A percentile compares a stretch with the other conserved stretches of the same genome.
These are phyloP conservation scores for Macrochelys suwanniensis DNA, from an alignment of 2,797 vertebrate species.

Conservation along the genomic window DNA sequence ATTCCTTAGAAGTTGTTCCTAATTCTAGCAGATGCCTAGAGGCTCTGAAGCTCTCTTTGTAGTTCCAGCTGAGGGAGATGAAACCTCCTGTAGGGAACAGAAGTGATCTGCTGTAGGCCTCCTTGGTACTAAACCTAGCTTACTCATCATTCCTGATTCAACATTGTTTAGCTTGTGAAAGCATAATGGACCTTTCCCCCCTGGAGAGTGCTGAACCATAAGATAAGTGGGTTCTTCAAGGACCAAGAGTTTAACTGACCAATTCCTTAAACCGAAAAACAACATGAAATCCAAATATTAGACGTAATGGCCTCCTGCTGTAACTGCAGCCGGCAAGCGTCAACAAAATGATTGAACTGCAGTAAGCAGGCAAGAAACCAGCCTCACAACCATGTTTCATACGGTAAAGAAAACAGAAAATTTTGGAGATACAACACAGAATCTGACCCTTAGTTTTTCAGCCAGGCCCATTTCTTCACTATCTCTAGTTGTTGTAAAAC, in stretches of 20 bases:
- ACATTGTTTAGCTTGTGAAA: not conserved
- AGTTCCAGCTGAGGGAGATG: not conserved
- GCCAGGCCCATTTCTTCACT: not conserved
- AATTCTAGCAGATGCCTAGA: fast-evolving
- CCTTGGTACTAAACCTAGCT: not conserved
- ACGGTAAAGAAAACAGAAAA: not conserved
- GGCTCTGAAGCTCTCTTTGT: not conserved
- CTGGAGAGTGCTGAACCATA: not conserved
- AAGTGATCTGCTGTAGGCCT: not conserved
- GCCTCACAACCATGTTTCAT: not conserved
- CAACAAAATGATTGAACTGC: no score
- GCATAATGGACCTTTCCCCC: fast-evolving
- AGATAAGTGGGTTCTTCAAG: not conserved
- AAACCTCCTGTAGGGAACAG: fast-evolving
- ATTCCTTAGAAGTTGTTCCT: not conserved
- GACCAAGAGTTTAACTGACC: not conserved
- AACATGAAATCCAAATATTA: not conserved
- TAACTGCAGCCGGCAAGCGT: no score
- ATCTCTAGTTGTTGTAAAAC: not conserved
- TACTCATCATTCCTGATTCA: fast-evolving
- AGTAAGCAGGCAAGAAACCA: no score
- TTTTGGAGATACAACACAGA: not conserved
- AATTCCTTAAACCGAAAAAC: not conserved
- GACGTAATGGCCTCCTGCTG: no score
- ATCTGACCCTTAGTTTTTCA: not conserved